These are phyloP conservation scores for Sinopyrophorus schimmeli DNA, from an alignment of 2,888 invertebrate genomes.

Conservation along the genomic window DNA sequence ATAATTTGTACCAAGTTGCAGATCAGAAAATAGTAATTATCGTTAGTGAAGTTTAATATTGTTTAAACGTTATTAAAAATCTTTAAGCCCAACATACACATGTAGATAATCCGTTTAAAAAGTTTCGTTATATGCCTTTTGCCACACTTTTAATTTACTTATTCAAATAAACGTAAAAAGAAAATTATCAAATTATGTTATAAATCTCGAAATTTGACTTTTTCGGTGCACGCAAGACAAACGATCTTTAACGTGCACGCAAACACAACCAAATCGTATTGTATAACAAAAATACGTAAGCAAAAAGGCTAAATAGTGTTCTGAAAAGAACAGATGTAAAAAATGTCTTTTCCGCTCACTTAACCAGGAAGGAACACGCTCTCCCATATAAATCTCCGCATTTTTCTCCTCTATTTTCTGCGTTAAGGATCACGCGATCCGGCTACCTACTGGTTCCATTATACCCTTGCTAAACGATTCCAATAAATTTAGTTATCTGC, in stretches of 20 bases:
- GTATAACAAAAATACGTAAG: constrained; percentile 2
- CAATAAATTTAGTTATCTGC: constrained; percentile 29
- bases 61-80: too few species aligned
- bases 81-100: too few species aligned
- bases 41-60: too few species aligned
- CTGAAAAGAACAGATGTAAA: constrained; percentile 37
- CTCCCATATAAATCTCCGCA: constrained; percentile 31
- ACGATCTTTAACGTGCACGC: constrained; percentile 13
- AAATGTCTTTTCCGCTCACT: constrained; percentile 34
- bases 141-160: too few species aligned
- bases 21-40: too few species aligned
- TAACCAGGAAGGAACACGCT: constrained; percentile 29
- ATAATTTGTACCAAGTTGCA: too few species aligned
- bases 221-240: constrained; percentile 5
- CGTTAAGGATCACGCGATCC: constrained; percentile 31
- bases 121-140: too few species aligned
- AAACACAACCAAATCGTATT: constrained; percentile 8
- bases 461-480: constrained; percentile 23
- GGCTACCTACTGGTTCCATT: constrained; percentile 26
- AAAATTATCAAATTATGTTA: constrained; percentile 20
- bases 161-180: too few species aligned
- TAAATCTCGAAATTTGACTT: constrained; percentile 11
- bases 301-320: constrained; percentile 25
- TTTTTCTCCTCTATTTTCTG: constrained; percentile 32
- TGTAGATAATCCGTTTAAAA: too few species aligned